Conservation (phyloP, 2,797 vertebrate genomes). For the Crenuchus spilurus region DNA sequence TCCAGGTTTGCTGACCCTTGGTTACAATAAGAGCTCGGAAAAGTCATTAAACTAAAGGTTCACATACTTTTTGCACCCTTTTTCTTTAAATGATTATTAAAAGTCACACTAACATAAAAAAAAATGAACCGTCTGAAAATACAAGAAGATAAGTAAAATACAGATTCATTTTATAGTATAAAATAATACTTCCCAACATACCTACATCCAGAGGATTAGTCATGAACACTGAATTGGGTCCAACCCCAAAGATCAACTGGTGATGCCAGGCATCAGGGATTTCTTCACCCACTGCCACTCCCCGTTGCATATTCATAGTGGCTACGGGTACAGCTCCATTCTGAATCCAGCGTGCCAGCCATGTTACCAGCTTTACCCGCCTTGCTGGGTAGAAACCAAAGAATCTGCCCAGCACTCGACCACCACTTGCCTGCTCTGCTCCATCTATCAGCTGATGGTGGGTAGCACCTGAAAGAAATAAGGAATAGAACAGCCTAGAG, state of each 20-base stretch:
- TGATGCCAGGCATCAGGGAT: slow-evolving; percentile 84
- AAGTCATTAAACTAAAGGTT: too few relatives aligned
- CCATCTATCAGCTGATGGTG: slow-evolving; percentile 77
- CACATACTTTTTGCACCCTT: too few relatives aligned
- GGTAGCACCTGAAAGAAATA: slow-evolving; percentile 71
- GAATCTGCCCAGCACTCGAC: slow-evolving; percentile 70
- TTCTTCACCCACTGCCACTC: slow-evolving; percentile 73
- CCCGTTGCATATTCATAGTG: slow-evolving; percentile 83
- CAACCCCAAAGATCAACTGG: slow-evolving; percentile 79
- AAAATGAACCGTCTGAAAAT: too few relatives aligned
- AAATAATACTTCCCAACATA: slow-evolving; percentile 58
- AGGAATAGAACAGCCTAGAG: slow-evolving; percentile 21
- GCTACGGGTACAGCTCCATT: slow-evolving; percentile 75
- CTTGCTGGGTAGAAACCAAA: slow-evolving; percentile 74
- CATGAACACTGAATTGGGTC: slow-evolving; percentile 72
- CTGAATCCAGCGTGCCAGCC: slow-evolving; percentile 77
- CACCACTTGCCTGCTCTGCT: slow-evolving; percentile 69
- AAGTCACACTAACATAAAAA: too few relatives aligned
- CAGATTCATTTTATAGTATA: too few relatives aligned
- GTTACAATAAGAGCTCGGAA: too few relatives aligned
- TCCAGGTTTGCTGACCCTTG: too few relatives aligned
- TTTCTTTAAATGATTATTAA: too few relatives aligned
- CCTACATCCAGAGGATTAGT: slow-evolving; percentile 80
- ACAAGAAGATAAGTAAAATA: too few relatives aligned
- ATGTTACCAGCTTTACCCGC: slow-evolving; percentile 64